phyloP scores from a whole-genome alignment of 2,888 invertebrate species.

The Spisula subtruncata region DNA sequence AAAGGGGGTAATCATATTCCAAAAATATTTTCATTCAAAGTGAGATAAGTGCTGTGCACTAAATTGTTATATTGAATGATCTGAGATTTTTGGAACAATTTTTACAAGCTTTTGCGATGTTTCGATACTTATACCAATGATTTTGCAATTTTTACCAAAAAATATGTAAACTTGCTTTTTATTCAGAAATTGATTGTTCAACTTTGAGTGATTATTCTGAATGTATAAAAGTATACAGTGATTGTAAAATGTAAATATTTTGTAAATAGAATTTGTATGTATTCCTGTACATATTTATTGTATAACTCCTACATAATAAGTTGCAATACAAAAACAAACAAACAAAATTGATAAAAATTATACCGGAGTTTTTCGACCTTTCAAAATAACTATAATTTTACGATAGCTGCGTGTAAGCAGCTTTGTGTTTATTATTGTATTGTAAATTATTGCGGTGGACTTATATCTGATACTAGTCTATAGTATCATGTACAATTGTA shows the following conservation, averaged over 20 bases:
- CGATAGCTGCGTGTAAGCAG: too few species aligned
- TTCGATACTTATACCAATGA: not conserved
- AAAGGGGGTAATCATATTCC: not conserved
- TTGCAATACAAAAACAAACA: too few species aligned
- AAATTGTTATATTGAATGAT: not conserved
- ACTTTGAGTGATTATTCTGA: too few species aligned
- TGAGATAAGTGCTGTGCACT: slow-evolving; percentile 24
- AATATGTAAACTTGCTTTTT: not conserved
- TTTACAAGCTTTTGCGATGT: not conserved
- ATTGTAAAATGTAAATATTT: not conserved
- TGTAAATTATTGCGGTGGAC: too few species aligned
- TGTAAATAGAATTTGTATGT: not conserved
- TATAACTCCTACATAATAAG: not conserved
- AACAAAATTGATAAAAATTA: too few species aligned
- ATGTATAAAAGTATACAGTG: not conserved
- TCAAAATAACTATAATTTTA: too few species aligned
- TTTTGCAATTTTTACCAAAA: not conserved
- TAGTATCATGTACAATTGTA: not conserved
- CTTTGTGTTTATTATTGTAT: too few species aligned
- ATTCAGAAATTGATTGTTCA: too few species aligned
- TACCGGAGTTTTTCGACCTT: too few species aligned
- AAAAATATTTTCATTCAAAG: not conserved
- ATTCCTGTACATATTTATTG: not conserved
- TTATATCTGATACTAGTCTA: too few species aligned
- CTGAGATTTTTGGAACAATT: not conserved